Percentiles rank a stretch among this genome's conserved stretches.
Evolutionary conservation across 1,140 invertebrate species (phyloP).

Genomic region (Eurosta solidaginis): DNA sequence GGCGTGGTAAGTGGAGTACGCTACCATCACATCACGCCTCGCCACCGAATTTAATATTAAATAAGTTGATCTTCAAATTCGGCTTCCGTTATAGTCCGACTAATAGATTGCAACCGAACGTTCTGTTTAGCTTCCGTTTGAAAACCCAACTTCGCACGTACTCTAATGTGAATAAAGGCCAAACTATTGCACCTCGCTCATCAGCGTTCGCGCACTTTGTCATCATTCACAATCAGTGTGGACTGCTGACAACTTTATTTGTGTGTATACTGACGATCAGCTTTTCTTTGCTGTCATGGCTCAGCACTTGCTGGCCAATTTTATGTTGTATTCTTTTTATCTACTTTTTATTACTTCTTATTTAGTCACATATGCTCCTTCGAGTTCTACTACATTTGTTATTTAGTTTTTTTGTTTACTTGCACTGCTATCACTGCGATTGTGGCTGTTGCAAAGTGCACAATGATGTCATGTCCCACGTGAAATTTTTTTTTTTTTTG

Average conservation of each 20-base stretch:
- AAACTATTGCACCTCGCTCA: background rate
- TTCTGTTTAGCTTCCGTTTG: no score
- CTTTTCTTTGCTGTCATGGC: background rate
- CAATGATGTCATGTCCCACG: conserved; percentile 4
- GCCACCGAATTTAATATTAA: no score
- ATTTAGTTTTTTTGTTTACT: background rate
- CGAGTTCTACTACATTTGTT: background rate
- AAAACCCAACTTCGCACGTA: no score
- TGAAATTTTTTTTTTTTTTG: background rate
- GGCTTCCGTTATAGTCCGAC: no score
- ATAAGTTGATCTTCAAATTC: no score
- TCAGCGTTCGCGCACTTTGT: background rate
- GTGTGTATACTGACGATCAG: background rate
- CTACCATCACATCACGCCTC: no score
- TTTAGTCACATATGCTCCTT: background rate
- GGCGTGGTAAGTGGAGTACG: no score
- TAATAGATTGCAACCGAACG: no score
- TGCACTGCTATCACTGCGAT: background rate
- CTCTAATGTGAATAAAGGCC: no score
- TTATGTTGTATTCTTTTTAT: background rate
- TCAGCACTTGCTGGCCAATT: background rate
- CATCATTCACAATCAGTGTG: conserved; percentile 29
- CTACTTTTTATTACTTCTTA: background rate
- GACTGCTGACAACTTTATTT: conserved; percentile 30
- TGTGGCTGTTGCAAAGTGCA: conserved; percentile 25